Base-by-base conservation (phyloP, 2,797 vertebrate genomes). In the Alcedo atthis region DNA sequence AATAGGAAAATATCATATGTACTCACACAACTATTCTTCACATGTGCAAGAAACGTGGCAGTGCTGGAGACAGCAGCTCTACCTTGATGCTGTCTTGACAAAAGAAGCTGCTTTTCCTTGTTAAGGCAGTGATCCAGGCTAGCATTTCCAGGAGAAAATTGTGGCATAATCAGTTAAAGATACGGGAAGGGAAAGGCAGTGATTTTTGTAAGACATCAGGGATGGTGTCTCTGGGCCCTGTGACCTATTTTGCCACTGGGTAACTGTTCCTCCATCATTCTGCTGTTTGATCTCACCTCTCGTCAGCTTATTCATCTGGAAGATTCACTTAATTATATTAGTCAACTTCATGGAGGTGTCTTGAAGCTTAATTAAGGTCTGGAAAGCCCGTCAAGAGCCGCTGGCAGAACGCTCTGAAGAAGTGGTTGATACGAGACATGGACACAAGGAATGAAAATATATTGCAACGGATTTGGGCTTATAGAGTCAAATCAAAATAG, bases 291-390 rank as follows among this genome's bases (percentile, higher is more conserved):
- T 85, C 91, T 92, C 78, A 33, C 51, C 88, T 84, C 81, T 90
- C 54, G 49, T 83, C 75, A 45, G 66, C 73, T 93, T 66, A 87
- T 92, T 91, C 86, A 89, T 90, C 90, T 87, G 75, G 46, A 51
- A 95, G 88, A 89, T 81, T 74, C 84, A 28, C 71, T 83, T 93
- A 94, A 95, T 94, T 92, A 90, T 89, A 87, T 93, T 81, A 94
- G 86, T 75, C 91, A 92, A 75, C 95, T 89, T 94, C 93, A 78
- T 11, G 5, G 91, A 93, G 88, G 73, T 93, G 84, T 80, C 88
- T 85, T 32, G 48, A 90, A 94, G 84, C 86, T 96, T 96, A 92
- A 93, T 93, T 92, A 94, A 90, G 55, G 40, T 78, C 79, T 95
- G 76, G 71, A 90, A 92, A 90, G 71, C 75, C 64, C 3, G 1